phyloP scores from a whole-genome alignment of 2,888 invertebrate genomes.

The Dicycla oo region DNA sequence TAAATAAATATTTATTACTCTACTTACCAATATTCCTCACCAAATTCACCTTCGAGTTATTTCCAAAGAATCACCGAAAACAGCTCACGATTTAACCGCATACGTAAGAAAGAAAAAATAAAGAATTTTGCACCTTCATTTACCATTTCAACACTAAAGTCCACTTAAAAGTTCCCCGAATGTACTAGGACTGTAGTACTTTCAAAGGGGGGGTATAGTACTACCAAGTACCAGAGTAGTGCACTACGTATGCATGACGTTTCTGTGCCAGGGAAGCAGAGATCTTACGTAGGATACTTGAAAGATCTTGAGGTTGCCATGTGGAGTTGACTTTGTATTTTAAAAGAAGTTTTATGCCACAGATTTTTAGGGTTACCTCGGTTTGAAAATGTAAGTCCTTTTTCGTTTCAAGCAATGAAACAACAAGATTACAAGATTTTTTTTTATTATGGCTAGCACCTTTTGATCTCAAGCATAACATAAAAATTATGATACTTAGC shows the following conservation, averaged over 20 bases:
- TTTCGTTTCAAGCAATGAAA: neutral
- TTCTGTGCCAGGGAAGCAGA: slow-evolving; percentile 38
- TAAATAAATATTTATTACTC: too few relatives aligned
- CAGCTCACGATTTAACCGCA: neutral
- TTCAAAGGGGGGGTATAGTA: neutral
- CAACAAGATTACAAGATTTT: too few relatives aligned
- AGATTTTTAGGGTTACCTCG: neutral
- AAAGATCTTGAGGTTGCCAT: slow-evolving; percentile 22
- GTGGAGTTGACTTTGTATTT: slow-evolving; percentile 16
- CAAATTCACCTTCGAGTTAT: neutral
- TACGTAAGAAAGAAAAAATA: slow-evolving; percentile 1
- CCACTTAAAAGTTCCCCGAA: slow-evolving; percentile 40
- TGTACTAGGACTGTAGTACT: slow-evolving; percentile 32
- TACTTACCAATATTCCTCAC: neutral
- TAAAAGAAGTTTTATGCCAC: neutral
- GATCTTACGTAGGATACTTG: slow-evolving; percentile 54
- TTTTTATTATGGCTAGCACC: too few relatives aligned
- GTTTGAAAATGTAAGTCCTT: neutral
- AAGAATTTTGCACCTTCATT: slow-evolving; percentile 13
- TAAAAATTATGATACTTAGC: too few relatives aligned
- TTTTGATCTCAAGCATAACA: too few relatives aligned
- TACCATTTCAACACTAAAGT: slow-evolving; percentile 33
- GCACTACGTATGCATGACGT: slow-evolving; percentile 27
- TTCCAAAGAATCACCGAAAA: neutral
- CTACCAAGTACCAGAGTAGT: slow-evolving; percentile 29